phyloP scores from a whole-genome alignment of 2,797 vertebrate genomes.

The Sarcophilus harrisii region DNA sequence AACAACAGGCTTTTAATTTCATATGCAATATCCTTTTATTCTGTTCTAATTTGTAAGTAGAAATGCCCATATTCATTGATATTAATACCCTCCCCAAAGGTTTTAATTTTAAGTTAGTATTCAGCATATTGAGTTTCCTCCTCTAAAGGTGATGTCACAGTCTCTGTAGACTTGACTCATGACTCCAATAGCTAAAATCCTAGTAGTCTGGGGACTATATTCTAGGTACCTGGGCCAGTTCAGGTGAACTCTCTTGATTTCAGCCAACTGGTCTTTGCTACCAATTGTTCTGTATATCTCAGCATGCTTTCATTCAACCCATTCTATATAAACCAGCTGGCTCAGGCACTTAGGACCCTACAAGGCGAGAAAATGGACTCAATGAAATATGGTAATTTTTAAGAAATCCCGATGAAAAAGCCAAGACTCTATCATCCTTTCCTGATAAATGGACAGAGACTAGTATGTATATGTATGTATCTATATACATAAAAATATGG shows the following conservation, averaged over 20 bases:
- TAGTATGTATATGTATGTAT: not conserved
- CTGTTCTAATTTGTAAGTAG: too few relatives aligned
- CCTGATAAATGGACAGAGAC: not conserved
- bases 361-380: not conserved
- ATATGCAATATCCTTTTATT: too few relatives aligned
- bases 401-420: not conserved
- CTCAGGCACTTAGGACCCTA: not conserved
- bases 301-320: not conserved
- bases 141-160: too few relatives aligned
- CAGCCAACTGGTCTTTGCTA: not conserved
- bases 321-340: not conserved
- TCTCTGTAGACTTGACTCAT: not conserved
- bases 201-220: not conserved
- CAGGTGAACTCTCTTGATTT: not conserved
- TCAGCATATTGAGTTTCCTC: too few relatives aligned
- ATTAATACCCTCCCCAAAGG: too few relatives aligned
- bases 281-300: not conserved
- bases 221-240: not conserved
- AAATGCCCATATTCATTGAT: too few relatives aligned
- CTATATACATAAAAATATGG: not conserved
- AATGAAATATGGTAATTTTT: not conserved
- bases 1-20: too few relatives aligned
- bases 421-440: not conserved
- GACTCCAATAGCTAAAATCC: not conserved
- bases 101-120: too few relatives aligned